phyloP scores from a whole-genome alignment of 1,140 invertebrate genomes.

The Hyles vespertilio region DNA sequence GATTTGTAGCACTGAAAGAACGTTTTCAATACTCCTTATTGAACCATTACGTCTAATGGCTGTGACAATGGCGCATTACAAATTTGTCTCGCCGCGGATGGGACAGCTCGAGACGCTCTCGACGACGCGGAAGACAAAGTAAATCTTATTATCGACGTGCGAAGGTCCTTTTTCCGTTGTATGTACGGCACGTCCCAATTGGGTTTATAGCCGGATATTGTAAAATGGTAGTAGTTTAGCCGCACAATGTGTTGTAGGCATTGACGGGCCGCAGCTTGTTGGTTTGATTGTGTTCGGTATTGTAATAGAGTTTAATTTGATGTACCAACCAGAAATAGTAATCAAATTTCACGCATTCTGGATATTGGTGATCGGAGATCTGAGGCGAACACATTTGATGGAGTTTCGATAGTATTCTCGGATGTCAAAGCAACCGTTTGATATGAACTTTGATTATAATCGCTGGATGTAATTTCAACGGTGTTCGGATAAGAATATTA shows the following conservation, averaged over 20 bases:
- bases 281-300: slow-evolving; percentile 26
- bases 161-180: slow-evolving; percentile 39
- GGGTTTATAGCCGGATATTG: slow-evolving; percentile 69
- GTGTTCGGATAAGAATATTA: no score
- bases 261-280: slow-evolving; percentile 31
- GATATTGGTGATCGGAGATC: no score
- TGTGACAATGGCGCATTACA: slow-evolving; percentile 69
- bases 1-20: slow-evolving; percentile 62
- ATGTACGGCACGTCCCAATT: slow-evolving; percentile 44
- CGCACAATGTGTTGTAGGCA: slow-evolving; percentile 50
- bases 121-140: slow-evolving; percentile 36
- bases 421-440: no score
- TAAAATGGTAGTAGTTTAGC: slow-evolving; percentile 60
- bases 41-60: slow-evolving; percentile 66
- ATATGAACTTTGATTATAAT: no score
- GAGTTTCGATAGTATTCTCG: no score
- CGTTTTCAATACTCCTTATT: slow-evolving; percentile 71
- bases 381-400: no score
- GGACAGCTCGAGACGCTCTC: slow-evolving; percentile 12
- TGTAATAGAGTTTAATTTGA: slow-evolving; percentile 40
- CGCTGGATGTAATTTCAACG: no score
- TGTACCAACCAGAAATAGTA: neutral
- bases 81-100: slow-evolving; percentile 59
- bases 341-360: no score
- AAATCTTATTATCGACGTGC: slow-evolving; percentile 36